Base-by-base conservation (phyloP, 2,797 vertebrate species). In the Gymnothorax javanicus region DNA sequence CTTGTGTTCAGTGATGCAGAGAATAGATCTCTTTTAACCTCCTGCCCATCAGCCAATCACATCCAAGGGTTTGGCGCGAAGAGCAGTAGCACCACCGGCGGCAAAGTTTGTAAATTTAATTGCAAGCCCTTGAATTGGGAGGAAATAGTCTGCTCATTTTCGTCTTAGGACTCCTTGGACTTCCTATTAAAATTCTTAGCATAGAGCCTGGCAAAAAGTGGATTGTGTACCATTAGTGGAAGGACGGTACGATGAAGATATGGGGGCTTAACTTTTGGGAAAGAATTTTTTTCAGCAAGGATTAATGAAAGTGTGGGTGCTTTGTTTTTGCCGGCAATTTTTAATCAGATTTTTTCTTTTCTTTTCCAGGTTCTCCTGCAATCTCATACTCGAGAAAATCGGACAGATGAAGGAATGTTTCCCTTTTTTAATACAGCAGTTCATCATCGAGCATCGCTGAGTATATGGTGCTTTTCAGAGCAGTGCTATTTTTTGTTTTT, bases 331-430 rank as follows among this genome's bases (percentile, higher is more conserved):
- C 57, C 20, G n/a, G 25, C 27, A 50, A 62, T 8, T 86, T 62
- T 83, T 77, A 27, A 57, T 81, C 43, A 71, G 86, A 86, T 71
- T 90, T 86, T 88, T 88, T 77, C 83, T 85, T 64, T 86, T 86
- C 86, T 88, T 67, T n/a, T 88, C 25, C 91, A 96, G 91, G 91
- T 87, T 88, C 95, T 86, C 64, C 90, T 88, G 20, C 90, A 87
- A 93, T 90, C 67, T 4, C 91, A 8, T 90, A 91, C 87, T 71
- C 94, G 84, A 93, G 92, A 84, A 89, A 92, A 92, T 91, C 94
- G 86, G 84, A 93, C 93, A 8, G 94, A 93, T 95, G 90, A 95
- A 83, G 89, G 92, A 91, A 91, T 90, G 77, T 91, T 0, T 9
- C 90, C 84, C 81, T 57, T 83, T 84, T 43, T 86, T 56, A 82